Percentiles rank a stretch among this genome's conserved stretches.
Conservation (phyloP, 2,888 invertebrate genomes). For the Spilarctia lutea region DNA sequence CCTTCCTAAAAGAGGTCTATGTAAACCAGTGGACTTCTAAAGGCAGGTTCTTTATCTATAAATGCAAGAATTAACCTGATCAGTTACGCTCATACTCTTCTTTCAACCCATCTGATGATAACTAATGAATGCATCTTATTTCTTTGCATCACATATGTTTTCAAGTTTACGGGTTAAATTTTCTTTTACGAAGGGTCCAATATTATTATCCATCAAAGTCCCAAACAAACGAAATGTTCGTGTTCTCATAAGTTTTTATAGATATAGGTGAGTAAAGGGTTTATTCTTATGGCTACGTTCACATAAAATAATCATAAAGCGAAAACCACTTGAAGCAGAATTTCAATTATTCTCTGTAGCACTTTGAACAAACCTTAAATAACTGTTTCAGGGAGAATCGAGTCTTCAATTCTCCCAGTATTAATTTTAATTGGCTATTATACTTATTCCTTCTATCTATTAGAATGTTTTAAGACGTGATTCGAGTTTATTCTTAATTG, state of each 20-base stretch:
- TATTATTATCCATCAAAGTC: slow-evolving; percentile 25
- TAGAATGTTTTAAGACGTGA: background rate
- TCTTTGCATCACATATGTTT: background rate
- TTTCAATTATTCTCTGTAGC: slow-evolving; percentile 43
- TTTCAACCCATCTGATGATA: background rate
- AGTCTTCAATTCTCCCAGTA: slow-evolving; percentile 26
- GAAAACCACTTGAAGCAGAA: slow-evolving; percentile 34
- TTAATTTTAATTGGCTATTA: background rate
- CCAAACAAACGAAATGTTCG: slow-evolving; percentile 25
- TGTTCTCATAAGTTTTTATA: slow-evolving; percentile 20
- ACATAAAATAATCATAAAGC: slow-evolving; percentile 42
- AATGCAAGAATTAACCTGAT: too few relatives aligned
- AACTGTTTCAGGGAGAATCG: slow-evolving; percentile 24
- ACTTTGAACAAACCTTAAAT: slow-evolving; percentile 8
- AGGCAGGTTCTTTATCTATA: too few relatives aligned
- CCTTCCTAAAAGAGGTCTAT: too few relatives aligned
- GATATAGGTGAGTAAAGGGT: slow-evolving; percentile 33
- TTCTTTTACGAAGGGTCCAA: slow-evolving; percentile 25
- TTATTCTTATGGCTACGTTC: slow-evolving; percentile 23
- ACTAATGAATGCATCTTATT: background rate
- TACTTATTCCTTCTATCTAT: background rate
- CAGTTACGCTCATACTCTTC: too few relatives aligned
- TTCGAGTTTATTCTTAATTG: background rate
- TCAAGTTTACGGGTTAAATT: slow-evolving; percentile 13
- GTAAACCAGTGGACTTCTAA: too few relatives aligned